These are phyloP conservation scores for Cygnus olor DNA, from an alignment of 2,797 vertebrate species.

Conservation along the genomic window DNA sequence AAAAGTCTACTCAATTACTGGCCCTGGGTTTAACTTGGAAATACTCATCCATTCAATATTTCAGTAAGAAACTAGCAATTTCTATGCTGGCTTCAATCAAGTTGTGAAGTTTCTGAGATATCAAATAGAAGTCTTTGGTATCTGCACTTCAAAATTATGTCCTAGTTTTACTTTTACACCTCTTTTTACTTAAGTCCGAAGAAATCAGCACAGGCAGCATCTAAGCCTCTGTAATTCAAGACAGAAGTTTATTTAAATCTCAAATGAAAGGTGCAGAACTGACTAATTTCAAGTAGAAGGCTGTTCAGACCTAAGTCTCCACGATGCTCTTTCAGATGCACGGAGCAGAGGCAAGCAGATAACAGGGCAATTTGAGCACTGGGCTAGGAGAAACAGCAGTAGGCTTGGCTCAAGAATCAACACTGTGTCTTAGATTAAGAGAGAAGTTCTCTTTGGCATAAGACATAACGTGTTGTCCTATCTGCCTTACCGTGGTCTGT, in stretches of 20 bases:
- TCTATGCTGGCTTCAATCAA: neutral
- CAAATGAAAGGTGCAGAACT: neutral
- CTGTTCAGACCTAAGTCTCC: neutral
- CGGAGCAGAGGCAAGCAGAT: neutral
- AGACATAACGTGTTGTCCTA: neutral
- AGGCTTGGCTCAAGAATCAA: neutral
- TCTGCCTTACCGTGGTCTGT: neutral
- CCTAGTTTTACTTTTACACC: neutral
- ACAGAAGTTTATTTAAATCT: neutral
- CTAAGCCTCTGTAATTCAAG: neutral
- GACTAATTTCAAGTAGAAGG: neutral
- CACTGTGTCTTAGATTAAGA: neutral
- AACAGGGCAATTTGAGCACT: neutral
- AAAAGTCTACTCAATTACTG: neutral
- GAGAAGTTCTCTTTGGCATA: neutral
- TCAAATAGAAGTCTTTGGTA: neutral
- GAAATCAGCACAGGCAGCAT: neutral
- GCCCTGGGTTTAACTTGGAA: neutral
- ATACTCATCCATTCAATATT: neutral
- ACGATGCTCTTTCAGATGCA: neutral
- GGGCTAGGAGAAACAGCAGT: neutral
- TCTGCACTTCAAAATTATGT: neutral
- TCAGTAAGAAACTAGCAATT: neutral
- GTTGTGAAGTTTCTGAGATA: neutral
- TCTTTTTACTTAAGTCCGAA: neutral